Evolutionary conservation across 2,113 vertebrate species (phyloP), one percentile per base, ranked within the genome.

Genomic region (Aspidoscelis tigris): DNA sequence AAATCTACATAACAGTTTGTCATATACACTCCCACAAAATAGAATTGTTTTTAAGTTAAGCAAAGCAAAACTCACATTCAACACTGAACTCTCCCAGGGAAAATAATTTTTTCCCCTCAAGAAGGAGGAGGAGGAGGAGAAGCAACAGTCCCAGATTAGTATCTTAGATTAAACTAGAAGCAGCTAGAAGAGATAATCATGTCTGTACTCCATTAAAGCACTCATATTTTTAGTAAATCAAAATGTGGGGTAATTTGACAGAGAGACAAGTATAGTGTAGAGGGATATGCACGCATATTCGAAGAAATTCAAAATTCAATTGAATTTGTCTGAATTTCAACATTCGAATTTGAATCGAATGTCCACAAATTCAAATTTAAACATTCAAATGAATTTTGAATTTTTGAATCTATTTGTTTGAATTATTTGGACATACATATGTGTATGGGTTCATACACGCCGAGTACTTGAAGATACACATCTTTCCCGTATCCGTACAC

Each of bases 1-100:
- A 92, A 91, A 90, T 92, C 93, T 84, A 91, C 77, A 93, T 88
- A 88, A 90, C 75, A 74, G 88, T 93, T 90, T 94, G 90, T 93
- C 85, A 92, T 89, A 88, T 86, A 91, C 78, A 86, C 89, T 93
- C 91, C 89, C 92, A 87, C 86, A 88, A 93, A 93, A 88, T 53
- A 94, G 93, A 89, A 91, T 33, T 68, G 87, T 85, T 92, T 92
- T 91, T 90, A 90, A 89, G 85, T 82, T 86, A 76, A 93, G 87
- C 71, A 88, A 84, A 41, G 79, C 76, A 89, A 92, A 88, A 86
- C 50, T 61, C 84, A 84, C 0, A 0, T 78, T 86, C 55, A 90
- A 86, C 68, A 89, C 78, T 33, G 33, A 33, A 33, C 33, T 33
- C 33, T 33, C 81, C 88, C 1, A 0, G 50, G n/a, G 11, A 39